A percentile compares a stretch with the other conserved stretches of the same genome.
Conservation (phyloP, 2,797 vertebrate species). For the Linurgus olivaceus region DNA sequence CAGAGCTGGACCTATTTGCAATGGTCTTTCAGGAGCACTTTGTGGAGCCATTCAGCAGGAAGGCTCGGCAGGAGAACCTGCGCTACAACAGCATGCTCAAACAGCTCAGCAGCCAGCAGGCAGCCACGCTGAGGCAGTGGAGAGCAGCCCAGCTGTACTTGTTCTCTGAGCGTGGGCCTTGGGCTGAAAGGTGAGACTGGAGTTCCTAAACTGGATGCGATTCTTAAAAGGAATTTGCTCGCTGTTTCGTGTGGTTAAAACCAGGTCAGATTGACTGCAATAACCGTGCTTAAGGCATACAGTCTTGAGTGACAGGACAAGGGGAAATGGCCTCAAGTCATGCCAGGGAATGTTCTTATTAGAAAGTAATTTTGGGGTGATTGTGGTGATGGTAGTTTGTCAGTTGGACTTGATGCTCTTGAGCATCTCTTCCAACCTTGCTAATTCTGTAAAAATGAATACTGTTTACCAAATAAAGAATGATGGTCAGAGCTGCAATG, state of each 20-base stretch:
- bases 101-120: slow-evolving; percentile 87
- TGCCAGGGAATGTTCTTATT: background rate
- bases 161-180: slow-evolving; percentile 91
- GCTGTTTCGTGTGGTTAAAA: background rate
- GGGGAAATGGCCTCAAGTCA: background rate
- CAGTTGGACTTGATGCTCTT: background rate
- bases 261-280: background rate
- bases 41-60: slow-evolving; percentile 91
- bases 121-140: slow-evolving; percentile 87
- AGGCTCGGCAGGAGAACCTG: slow-evolving; percentile 91
- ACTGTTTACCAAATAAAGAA: background rate
- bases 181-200: slow-evolving; percentile 86
- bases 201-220: background rate
- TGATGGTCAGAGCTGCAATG: background rate
- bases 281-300: background rate
- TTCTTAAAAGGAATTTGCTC: background rate
- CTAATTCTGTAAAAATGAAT: background rate
- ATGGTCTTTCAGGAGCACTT: slow-evolving; percentile 84
- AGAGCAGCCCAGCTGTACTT: slow-evolving; percentile 86
- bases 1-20: background rate
- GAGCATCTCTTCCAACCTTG: background rate
- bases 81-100: slow-evolving; percentile 96
- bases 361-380: background rate
- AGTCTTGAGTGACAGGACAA: background rate
- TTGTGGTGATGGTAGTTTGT: background rate